Evolutionary conservation across 2,797 vertebrate species (phyloP).

Genomic region (Girardinus metallicus): DNA sequence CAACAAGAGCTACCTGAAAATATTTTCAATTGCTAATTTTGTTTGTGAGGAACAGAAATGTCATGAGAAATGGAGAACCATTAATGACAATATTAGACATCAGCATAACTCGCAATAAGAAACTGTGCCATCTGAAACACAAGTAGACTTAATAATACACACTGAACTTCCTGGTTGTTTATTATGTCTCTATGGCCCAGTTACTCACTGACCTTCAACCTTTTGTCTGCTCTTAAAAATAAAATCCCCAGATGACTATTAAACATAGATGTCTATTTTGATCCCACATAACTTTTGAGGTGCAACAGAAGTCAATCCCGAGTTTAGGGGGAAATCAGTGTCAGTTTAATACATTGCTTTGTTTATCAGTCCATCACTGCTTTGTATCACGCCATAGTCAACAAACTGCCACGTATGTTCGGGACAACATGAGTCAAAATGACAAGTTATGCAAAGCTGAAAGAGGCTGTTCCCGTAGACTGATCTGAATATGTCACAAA

Average conservation of each 20-base stretch:
- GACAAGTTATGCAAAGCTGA: not conserved
- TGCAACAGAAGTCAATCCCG: slow-evolving; percentile 15
- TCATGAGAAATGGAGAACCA: not conserved
- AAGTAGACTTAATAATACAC: not conserved
- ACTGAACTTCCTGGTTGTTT: slow-evolving; percentile 24
- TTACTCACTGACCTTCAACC: slow-evolving; percentile 71
- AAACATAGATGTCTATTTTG: slow-evolving; percentile 68
- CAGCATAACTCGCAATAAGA: not conserved
- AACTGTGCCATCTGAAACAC: not conserved
- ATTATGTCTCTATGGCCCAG: slow-evolving; percentile 55
- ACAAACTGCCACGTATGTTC: slow-evolving; percentile 6
- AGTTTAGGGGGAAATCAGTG: not conserved
- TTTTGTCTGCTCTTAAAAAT: slow-evolving; percentile 77
- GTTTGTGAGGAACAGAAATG: not conserved
- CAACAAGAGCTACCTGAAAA: not conserved
- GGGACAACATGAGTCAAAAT: not conserved
- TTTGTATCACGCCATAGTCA: not conserved
- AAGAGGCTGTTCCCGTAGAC: not conserved
- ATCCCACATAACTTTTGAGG: slow-evolving; percentile 44
- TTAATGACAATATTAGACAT: not conserved
- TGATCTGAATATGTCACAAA: not conserved
- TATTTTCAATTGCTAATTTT: not conserved
- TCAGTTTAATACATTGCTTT: not conserved
- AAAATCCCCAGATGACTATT: slow-evolving; percentile 58
- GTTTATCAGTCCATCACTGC: not conserved